Percentiles rank a stretch among this genome's conserved stretches.
Evolutionary conservation across 2,888 invertebrate species (phyloP).

Genomic region (Drosophila paranaensis): DNA sequence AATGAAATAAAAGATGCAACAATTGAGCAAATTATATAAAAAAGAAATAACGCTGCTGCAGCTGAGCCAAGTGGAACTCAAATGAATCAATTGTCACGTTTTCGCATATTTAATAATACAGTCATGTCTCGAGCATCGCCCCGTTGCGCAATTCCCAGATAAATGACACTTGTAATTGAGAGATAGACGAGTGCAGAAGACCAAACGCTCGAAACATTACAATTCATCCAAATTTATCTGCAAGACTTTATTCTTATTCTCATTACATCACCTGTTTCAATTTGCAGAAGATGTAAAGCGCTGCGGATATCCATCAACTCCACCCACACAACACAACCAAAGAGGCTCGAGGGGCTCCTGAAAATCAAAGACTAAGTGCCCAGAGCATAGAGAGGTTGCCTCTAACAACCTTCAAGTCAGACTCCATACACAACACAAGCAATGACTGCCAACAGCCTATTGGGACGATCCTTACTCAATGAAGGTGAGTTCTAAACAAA

Average conservation of each 20-base stretch:
- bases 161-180: constrained; percentile 38
- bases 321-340: constrained; percentile 67
- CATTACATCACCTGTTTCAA: neutral
- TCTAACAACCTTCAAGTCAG: neutral
- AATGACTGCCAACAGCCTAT: constrained; percentile 78
- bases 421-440: constrained; percentile 3
- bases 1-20: constrained; percentile 10
- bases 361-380: constrained; percentile 21
- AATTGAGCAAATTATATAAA: constrained; percentile 16
- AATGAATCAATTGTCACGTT: constrained; percentile 66
- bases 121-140: constrained; percentile 21
- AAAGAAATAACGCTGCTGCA: constrained; percentile 16
- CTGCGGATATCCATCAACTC: constrained; percentile 25
- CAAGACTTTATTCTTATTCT: neutral
- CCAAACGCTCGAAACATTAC: neutral
- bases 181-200: constrained; percentile 25
- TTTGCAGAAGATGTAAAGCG: constrained; percentile 76
- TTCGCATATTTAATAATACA: constrained; percentile 55
- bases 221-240: neutral
- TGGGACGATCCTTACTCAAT: constrained; percentile 72
- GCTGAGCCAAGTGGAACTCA: constrained; percentile 27
- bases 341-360: constrained; percentile 51
- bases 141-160: constrained; percentile 23
- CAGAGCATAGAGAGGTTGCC: constrained; percentile 4
- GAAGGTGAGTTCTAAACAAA: constrained; percentile 53